Base-by-base conservation (phyloP, 2,888 invertebrate species). In the Drosophila anomalata region DNA sequence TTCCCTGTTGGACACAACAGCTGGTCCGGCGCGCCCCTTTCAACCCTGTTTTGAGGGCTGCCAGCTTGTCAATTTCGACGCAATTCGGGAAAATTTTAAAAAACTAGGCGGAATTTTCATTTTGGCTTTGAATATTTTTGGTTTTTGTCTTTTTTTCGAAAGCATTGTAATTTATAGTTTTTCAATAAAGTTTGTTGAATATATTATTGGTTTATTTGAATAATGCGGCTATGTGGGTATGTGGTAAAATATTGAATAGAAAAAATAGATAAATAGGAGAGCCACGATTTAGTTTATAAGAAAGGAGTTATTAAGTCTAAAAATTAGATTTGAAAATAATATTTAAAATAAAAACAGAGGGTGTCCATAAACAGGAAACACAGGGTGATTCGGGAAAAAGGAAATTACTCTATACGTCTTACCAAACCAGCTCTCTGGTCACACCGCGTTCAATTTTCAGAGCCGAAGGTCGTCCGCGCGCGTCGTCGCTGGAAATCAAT, bases 381-480 rank as follows among this genome's bases (percentile, higher is more conserved):
- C 36, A 36, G 36, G 36, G 36, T 36, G 36, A n/a, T 36, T 36
- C 36, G n/a, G 2, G n/a, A 36, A 36, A n/a, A 6, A 36, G 2
- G 6, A 36, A 36, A 7, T 7, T n/a, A n/a, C 6, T 5, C 7
- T n/a, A n/a, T 36, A n/a, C 2, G 12, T 12, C 2, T 5, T n/a
- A 7, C 36, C n/a, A 36, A 5, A 7, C 0, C 6, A 54, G 4
- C n/a, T 1, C 29, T 31, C n/a, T 20, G 55, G 55, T 57, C 68
- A 78, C 77, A 81, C 77, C 66, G 75, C 65, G 66, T 78, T 68
- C 24, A 76, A 76, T 70, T 75, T 67, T 74, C 62, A 58, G 54
- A 47, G 69, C 44, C 67, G 48, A 17, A 70, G 69, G 53, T 67
- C 29, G 46, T 14, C 14, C 62, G 65, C 36, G 42, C 69, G 63